Evolutionary conservation across 2,113 vertebrate genomes (phyloP).

Genomic region (Oplegnathus fasciatus): DNA sequence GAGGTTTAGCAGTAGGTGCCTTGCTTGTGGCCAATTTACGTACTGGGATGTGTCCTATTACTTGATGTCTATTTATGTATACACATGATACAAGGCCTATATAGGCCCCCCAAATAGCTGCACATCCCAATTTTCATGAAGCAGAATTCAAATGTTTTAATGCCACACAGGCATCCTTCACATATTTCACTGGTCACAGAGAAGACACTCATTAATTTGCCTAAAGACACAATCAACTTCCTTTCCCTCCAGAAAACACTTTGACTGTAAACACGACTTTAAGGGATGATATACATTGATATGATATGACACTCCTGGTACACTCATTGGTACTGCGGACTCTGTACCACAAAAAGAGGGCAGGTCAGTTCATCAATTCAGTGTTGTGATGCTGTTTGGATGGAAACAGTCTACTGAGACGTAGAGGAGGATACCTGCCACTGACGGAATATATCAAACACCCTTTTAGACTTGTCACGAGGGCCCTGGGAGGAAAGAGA

Average conservation of each 20-base stretch:
- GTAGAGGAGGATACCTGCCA: constrained; percentile 89
- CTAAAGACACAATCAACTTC: constrained; percentile 5
- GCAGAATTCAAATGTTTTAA: constrained; percentile 25
- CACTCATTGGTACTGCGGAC: constrained; percentile 25
- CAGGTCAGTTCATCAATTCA: constrained; percentile 44
- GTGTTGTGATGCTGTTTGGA: constrained; percentile 7
- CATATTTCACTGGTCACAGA: constrained; percentile 59
- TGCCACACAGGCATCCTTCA: constrained; percentile 51
- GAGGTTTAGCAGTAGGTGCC: constrained; percentile 8
- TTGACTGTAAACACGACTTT: constrained; percentile 56
- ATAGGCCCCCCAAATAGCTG: not conserved
- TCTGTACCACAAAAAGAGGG: constrained; percentile 47
- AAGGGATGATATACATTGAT: constrained; percentile 35
- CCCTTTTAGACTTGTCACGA: constrained; percentile 92
- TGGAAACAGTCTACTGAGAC: constrained; percentile 76
- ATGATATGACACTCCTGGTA: constrained; percentile 34
- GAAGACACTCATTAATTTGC: constrained; percentile 26
- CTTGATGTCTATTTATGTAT: not conserved
- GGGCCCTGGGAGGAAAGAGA: constrained; percentile 84
- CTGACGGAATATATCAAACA: constrained; percentile 95
- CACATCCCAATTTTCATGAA: constrained; percentile 31
- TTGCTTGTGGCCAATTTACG: constrained; percentile 1
- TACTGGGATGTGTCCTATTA: constrained; percentile 11
- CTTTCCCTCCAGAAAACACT: constrained; percentile 42
- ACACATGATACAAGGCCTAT: not conserved